Base-by-base conservation (phyloP, 2,797 vertebrate genomes). In the Dicrostonyx torquatus region DNA sequence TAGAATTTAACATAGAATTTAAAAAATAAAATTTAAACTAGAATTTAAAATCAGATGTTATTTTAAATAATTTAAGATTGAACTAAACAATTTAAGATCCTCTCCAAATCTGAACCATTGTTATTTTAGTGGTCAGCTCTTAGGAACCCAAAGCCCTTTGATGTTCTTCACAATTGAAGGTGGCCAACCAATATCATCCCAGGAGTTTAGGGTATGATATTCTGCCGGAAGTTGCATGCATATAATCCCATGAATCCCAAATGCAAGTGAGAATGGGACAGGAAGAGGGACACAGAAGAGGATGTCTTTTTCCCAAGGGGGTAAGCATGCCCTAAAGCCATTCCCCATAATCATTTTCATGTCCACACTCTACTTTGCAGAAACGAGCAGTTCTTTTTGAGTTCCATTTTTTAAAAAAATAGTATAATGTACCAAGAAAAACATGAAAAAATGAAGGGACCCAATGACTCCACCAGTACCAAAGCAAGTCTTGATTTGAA, bases 31-130 rank as follows among this genome's bases (percentile, higher is more conserved):
- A 62, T 62, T 62, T n/a, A 91, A 72, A 87, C 29, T 66, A 48
- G 48, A 60, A 92, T 76, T 10, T 62, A 62, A 62, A 62, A 62
- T 89, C 62, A 91, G 76, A 89, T 22, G 53, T 94, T 94, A 73
- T 6, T 26, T 73, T 12, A 72, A 40, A 72, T 22, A 72, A 72
- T 24, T 72, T 72, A 72, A 72, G 66, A 82, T 31, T 84, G 87
- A 93, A 92, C n/a, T 34, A 92, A 68, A 79, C 29, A 43, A 66
- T 43, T 94, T 89, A 90, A 96, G 43, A 89, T 92, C 53, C 22
- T 84, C 58, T 95, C 87, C 95, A 96, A 85, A 95, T 94, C 76
- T 96, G 93, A 95, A 53, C n/a, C 43, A 55, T 91, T 58, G 66
- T 89, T 76, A 89, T 82, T 76, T 77, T 66, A 64, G 93, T 90